A percentile compares a stretch with the other conserved stretches of the same genome.
phyloP scores from a whole-genome alignment of 2,888 invertebrate genomes.

The Andrena praecox region DNA sequence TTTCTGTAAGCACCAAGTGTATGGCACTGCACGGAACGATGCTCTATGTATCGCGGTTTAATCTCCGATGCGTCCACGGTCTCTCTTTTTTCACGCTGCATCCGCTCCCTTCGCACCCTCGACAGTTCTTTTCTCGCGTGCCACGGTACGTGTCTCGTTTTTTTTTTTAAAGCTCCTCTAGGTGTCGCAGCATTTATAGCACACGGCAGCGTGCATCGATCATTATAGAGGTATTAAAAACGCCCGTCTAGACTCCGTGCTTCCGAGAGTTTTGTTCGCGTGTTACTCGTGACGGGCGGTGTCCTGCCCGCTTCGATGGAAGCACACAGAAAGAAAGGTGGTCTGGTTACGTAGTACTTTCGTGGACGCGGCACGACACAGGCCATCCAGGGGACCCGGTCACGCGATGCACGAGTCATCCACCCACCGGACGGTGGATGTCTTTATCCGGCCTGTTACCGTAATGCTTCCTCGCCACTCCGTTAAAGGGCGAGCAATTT shows the following conservation, averaged over 20 bases:
- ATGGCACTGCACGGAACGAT: background rate
- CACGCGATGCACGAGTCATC: constrained; percentile 62
- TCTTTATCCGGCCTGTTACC: constrained; percentile 73
- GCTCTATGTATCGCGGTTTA: constrained; percentile 26
- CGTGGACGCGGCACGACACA: constrained; percentile 15
- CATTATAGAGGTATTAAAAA: constrained; percentile 37
- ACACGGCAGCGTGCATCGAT: constrained; percentile 27
- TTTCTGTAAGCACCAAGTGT: background rate
- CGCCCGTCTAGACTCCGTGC: background rate
- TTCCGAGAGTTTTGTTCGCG: constrained; percentile 27
- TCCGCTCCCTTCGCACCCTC: background rate
- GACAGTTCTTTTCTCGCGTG: constrained; percentile 20
- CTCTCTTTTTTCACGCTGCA: background rate
- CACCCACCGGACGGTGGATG: constrained; percentile 50
- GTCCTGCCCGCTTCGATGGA: constrained; percentile 31
- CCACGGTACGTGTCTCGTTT: background rate
- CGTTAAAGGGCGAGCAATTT: constrained; percentile 58
- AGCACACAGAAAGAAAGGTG: constrained; percentile 17
- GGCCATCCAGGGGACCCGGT: constrained; percentile 30
- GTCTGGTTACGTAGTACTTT: constrained; percentile 34
- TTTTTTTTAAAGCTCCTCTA: constrained; percentile 21
- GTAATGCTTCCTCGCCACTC: constrained; percentile 54
- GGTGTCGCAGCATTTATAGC: constrained; percentile 6
- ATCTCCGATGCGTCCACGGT: constrained; percentile 19
- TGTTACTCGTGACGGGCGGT: constrained; percentile 21